A percentile compares a stretch with the other conserved stretches of the same genome.
These are phyloP conservation scores for Zoanthus solanderi DNA, from an alignment of 92 coral and sea anemone species.

Conservation along the genomic window DNA sequence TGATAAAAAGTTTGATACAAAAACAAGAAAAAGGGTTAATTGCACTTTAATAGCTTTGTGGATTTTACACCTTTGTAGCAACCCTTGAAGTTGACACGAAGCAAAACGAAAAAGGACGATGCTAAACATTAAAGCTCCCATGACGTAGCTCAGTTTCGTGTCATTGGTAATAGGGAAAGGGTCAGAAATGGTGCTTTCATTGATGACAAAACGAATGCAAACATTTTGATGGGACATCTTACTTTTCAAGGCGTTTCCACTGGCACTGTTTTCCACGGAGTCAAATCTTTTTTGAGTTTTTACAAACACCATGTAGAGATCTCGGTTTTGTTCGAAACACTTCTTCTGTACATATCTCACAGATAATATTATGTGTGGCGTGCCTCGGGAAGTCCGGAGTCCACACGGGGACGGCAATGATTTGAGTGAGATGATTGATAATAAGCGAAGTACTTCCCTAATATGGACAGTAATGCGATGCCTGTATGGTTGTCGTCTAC, in stretches of 20 bases:
- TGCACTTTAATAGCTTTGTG: no score
- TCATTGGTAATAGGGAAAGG: constrained; percentile 1
- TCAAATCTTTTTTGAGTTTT: neutral
- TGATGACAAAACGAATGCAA: constrained; percentile 1
- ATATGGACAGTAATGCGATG: no score
- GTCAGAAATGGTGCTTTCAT: neutral
- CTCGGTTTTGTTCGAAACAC: constrained; percentile 10
- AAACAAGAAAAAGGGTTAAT: no score
- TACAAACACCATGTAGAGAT: constrained; percentile 14
- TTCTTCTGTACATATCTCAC: constrained; percentile 17
- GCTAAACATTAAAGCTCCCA: neutral
- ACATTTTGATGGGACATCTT: neutral
- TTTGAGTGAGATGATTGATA: neutral
- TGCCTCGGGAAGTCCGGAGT: neutral
- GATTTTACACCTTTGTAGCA: neutral
- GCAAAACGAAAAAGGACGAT: neutral
- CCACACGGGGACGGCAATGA: neutral
- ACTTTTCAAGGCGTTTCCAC: neutral
- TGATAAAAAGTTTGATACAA: no score
- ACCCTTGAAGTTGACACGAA: neutral
- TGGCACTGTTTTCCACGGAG: neutral
- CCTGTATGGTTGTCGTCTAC: no score
- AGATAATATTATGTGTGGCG: constrained; percentile 15
- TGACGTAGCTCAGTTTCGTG: neutral
- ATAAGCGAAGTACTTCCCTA: neutral